phyloP scores from a whole-genome alignment of 2,113 vertebrate genomes.

The Bufo gargarizans region DNA sequence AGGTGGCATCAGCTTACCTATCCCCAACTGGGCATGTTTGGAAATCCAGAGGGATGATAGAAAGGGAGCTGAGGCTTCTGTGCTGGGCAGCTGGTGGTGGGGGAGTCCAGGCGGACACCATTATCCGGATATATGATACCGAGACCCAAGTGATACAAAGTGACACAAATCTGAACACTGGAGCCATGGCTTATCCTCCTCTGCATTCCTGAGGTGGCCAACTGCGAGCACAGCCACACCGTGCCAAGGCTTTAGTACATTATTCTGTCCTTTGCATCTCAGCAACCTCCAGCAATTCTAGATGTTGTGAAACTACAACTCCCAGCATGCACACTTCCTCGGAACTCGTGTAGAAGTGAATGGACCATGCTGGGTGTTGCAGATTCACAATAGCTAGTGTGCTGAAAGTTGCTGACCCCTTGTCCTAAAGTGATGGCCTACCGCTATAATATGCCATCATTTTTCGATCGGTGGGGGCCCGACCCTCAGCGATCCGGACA shows the following conservation, averaged over 20 bases:
- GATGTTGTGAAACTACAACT: no score
- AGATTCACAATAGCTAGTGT: no score
- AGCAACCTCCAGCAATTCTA: no score
- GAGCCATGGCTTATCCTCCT: neutral
- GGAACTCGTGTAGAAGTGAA: no score
- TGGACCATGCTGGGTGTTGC: no score
- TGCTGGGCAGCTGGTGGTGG: constrained; percentile 47
- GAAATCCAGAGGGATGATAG: constrained; percentile 41
- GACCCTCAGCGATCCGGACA: no score
- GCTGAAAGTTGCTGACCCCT: no score
- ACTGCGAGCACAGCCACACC: neutral
- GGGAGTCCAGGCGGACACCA: neutral
- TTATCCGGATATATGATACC: constrained; percentile 3
- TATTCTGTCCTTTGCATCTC: neutral
- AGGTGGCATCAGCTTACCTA: constrained; percentile 65
- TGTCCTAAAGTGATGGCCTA: no score
- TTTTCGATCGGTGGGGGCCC: no score
- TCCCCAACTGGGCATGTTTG: constrained; percentile 63
- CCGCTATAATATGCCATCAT: no score
- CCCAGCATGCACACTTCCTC: no score
- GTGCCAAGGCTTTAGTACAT: neutral
- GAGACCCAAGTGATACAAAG: constrained; percentile 10
- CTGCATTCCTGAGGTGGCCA: constrained; percentile 2
- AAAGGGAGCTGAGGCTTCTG: neutral
- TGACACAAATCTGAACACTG: neutral